A percentile compares a stretch with the other conserved stretches of the same genome.
Conservation (phyloP, 2,888 invertebrate species). For the Pherbina coryleti region DNA sequence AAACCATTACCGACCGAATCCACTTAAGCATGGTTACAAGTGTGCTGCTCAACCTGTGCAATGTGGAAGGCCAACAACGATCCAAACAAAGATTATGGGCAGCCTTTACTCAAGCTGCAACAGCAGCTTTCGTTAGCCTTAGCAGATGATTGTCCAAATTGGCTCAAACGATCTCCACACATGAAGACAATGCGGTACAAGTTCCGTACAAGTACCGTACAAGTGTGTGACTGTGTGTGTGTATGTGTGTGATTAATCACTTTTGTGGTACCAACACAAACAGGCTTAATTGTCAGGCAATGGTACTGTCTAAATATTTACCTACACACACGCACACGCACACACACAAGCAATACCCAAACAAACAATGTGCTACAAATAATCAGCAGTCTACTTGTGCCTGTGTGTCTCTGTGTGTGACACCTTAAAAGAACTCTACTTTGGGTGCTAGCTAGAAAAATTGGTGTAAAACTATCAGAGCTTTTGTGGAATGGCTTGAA, state of each 20-base stretch:
- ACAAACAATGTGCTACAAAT: neutral
- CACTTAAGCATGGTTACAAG: neutral
- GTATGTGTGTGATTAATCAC: neutral
- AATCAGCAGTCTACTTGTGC: neutral
- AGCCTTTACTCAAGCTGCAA: neutral
- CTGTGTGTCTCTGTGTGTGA: neutral
- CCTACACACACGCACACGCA: neutral
- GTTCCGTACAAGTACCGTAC: no score
- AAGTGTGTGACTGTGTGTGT: no score
- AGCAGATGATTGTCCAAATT: neutral
- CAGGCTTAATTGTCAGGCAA: conserved; percentile 20
- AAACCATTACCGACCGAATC: neutral
- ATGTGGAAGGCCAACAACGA: no score
- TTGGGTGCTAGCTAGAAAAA: neutral
- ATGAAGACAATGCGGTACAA: neutral
- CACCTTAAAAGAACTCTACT: neutral
- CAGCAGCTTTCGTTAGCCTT: neutral
- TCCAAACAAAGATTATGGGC: no score
- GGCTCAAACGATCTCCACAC: neutral
- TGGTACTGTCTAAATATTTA: neutral
- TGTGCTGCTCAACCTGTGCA: no score
- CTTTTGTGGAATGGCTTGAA: neutral
- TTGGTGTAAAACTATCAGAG: no score
- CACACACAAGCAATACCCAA: neutral
- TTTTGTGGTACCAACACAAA: neutral